Conservation (phyloP, 2,113 vertebrate genomes). For the Hoplias malabaricus region DNA sequence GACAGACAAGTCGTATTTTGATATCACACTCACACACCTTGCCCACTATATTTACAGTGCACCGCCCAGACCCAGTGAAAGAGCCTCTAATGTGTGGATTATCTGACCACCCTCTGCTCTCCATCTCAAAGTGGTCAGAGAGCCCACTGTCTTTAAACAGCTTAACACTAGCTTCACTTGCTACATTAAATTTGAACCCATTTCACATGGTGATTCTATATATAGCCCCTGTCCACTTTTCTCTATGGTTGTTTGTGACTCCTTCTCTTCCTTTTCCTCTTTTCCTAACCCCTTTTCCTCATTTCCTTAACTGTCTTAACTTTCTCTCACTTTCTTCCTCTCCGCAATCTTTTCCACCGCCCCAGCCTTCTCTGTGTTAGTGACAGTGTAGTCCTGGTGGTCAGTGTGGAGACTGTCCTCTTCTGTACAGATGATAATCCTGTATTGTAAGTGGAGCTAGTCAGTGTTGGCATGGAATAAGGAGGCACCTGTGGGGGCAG, state of each 20-base stretch:
- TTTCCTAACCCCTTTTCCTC: neutral
- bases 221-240: constrained; percentile 31
- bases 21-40: too few species aligned
- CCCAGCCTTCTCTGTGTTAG: neutral
- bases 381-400: neutral
- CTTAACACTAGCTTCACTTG: neutral
- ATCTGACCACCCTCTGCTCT: neutral
- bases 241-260: constrained; percentile 25
- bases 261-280: neutral
- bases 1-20: too few species aligned
- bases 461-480: neutral
- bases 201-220: constrained; percentile 53
- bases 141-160: neutral
- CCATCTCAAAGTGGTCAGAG: neutral
- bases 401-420: neutral
- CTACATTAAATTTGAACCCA: constrained; percentile 44
- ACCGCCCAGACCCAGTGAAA: neutral
- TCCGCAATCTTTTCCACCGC: neutral
- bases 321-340: neutral
- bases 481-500: neutral
- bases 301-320: too few species aligned
- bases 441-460: neutral
- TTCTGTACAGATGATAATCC: neutral
- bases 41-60: too few species aligned
- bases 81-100: neutral